Evolutionary conservation across 2,113 vertebrate genomes (phyloP), one percentile per base, ranked within the genome.

Genomic region (Ranitomeya variabilis): DNA sequence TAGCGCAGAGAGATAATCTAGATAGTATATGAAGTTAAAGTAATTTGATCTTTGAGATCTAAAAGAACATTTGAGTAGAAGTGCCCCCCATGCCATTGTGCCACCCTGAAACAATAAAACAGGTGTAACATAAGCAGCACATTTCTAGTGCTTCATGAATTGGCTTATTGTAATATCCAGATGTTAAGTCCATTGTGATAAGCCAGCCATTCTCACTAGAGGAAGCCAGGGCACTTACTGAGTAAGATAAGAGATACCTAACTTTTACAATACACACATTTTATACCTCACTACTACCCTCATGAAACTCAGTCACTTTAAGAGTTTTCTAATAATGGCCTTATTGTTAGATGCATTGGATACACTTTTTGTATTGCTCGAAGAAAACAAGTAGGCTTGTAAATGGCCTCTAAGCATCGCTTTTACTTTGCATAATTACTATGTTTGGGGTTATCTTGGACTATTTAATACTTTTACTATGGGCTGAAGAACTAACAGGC

Each of bases 81-180:
- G 66, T 84, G 16, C 21, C 82, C 52, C 57, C 82, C 7, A 15
- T 55, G 45, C 82, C 82, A 69, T 71, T 71, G 82, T 84, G 81
- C 71, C 13, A 21, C 45, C 18, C 16, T 69, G 45, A 55, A 64
- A 83, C 81, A 83, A 83, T 83, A 83, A 55, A 84, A 15, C 64
- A 84, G 82, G 82, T 71, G 82, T 71, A 84, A 66, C 64, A 84
- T 84, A 84, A 84, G 82, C 82, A 83, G 80, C 31, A 26, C 60
- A 55, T 71, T 84, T 84, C 82, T 84, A 54, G 66, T 26, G 19
- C n/a, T 54, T 71, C 45, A 31, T 84, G 82, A 84, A 84, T 84
- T 84, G 64, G 31, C 82, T 84, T 84, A 54, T 84, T 84, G 82
- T 84, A 71, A 84, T 71, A 84, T 84, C 82, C 82, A 84, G 64